Base-by-base conservation (phyloP, 2,797 vertebrate species). In the Aphelocoma californica region DNA sequence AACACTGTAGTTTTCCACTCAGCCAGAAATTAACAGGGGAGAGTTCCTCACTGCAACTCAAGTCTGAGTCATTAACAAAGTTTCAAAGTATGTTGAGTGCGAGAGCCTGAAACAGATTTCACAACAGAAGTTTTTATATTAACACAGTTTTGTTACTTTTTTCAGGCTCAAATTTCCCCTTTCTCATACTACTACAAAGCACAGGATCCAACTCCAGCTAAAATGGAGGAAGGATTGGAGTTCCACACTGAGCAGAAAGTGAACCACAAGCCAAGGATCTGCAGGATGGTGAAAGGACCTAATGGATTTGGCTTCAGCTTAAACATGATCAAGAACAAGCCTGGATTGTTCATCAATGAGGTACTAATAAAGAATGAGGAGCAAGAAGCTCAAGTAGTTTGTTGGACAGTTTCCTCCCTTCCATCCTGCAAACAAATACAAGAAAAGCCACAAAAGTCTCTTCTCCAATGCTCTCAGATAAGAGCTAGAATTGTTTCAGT, bases 261-360 rank as follows among this genome's bases (percentile, higher is more conserved):
- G 31, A 97, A 96, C 15, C 94, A 97, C 66, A 99, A 98, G 87
- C 99, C 98, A 28, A 99, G 98, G 92, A 97, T 99, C 72, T 99
- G 99, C 92, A 98, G 88, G 48, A 97, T 99, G 97, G 93, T 97
- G 73, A 99, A 98, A 96, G 97, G 97, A 6, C 61, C 98, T 5
- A 91, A 60, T 11, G 98, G 98, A 75, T 99, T 97, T 61, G 99
- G 99, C 72, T 99, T 99, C 96, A 98, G 98, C 97, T 97, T 99
- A 66, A 99, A 99, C 12, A 98, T 98, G 57, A 98, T 98, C 84
- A 97, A 96, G 96, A 99, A 98, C 24, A 87, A 98, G 62, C 87
- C 90, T 45, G 99, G 98, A 81, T 98, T 98, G 42, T 98, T 98
- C 94, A 97, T 99, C 95, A 98, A 94, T 90, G 98, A 99, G 98